These are phyloP conservation scores for Cyprinodon brontotheroides DNA, from an alignment of 2,113 vertebrate species.

Conservation along the genomic window DNA sequence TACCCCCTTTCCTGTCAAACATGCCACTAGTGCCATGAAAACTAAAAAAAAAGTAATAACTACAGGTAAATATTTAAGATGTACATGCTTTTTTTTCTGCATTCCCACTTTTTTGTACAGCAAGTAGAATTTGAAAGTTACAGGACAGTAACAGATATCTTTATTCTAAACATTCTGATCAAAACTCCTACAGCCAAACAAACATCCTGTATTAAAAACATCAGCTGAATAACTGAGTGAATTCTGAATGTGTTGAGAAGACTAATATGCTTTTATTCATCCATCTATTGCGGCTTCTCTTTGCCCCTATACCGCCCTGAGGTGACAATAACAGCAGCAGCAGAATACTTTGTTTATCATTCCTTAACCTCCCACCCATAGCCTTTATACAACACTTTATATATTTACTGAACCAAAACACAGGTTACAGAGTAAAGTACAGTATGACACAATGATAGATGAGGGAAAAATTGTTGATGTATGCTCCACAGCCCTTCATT, in stretches of 20 bases:
- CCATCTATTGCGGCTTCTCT: not conserved
- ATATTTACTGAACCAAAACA: slow-evolving; percentile 23
- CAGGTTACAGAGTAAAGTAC: slow-evolving; percentile 12
- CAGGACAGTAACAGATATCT: not conserved
- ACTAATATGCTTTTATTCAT: not conserved
- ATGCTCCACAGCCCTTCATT: slow-evolving; percentile 25
- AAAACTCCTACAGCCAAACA: not conserved
- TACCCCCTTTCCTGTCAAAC: no score
- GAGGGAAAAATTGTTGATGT: slow-evolving; percentile 31
- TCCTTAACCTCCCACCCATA: not conserved
- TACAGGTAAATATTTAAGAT: not conserved
- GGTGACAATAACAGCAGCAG: not conserved
- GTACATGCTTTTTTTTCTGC: not conserved
- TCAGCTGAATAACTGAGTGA: not conserved
- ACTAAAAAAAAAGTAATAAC: not conserved
- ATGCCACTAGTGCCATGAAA: no score
- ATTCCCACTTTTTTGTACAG: not conserved
- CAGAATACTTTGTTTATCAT: slow-evolving; percentile 17
- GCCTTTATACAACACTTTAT: slow-evolving; percentile 7
- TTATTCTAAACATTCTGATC: not conserved
- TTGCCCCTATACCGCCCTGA: no score
- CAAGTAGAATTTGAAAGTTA: not conserved
- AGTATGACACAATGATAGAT: slow-evolving; percentile 28
- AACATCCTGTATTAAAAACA: not conserved
- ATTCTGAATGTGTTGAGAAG: not conserved